Conservation (phyloP, 30 jellyfish, hydroid and myxozoan species). For the Calvadosia cruxmelitensis region DNA sequence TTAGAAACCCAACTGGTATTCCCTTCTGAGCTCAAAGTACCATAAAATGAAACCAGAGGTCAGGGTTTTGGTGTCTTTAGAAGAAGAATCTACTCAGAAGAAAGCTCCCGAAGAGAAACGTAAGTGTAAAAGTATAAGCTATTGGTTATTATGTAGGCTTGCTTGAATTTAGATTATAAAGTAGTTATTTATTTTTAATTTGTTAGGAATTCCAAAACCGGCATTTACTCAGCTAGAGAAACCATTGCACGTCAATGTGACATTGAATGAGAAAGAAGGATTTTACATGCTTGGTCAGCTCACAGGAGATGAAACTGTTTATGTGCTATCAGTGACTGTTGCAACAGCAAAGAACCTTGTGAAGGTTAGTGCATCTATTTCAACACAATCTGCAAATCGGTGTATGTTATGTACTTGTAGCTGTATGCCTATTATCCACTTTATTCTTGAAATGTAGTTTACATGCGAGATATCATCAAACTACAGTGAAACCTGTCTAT, state of each 20-base stretch:
- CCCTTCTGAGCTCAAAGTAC: conserved; percentile 71
- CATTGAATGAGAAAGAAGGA: conserved; percentile 68
- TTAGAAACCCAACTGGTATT: conserved; percentile 68
- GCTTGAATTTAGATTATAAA: too few relatives aligned
- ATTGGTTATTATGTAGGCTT: too few relatives aligned
- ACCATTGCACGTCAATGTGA: conserved; percentile 9
- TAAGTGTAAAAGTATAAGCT: too few relatives aligned
- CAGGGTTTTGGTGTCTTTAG: conserved; percentile 36
- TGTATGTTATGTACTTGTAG: too few relatives aligned
- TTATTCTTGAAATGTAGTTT: too few relatives aligned
- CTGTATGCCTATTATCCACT: too few relatives aligned
- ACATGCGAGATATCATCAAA: too few relatives aligned
- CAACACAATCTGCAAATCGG: too few relatives aligned
- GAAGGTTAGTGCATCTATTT: conserved; percentile 22
- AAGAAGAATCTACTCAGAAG: conserved; percentile 30
- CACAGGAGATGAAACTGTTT: conserved; percentile 33
- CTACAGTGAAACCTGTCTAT: too few relatives aligned
- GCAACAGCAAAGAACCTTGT: conserved; percentile 70
- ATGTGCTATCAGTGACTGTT: conserved; percentile 65
- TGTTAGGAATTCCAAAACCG: not conserved
- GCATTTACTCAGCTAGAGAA: not conserved
- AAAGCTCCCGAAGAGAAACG: conserved; percentile 5
- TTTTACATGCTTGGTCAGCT: conserved; percentile 48
- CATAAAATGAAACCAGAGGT: conserved; percentile 69
- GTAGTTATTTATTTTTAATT: not conserved